Percentiles rank a stretch among this genome's conserved stretches.
phyloP scores from a whole-genome alignment of 2,113 vertebrate genomes.

The Columbina picui region DNA sequence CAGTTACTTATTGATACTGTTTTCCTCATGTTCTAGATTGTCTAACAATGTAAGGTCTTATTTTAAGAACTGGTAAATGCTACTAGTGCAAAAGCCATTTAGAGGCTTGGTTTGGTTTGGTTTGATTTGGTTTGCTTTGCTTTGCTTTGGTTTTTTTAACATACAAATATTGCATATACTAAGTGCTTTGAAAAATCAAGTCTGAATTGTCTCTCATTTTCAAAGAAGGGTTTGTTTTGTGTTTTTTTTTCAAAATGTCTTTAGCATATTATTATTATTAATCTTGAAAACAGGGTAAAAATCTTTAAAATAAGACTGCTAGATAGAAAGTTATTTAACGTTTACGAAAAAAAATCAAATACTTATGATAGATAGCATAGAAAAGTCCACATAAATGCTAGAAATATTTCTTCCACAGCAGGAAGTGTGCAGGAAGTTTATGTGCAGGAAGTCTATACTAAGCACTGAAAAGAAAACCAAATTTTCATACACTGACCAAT shows the following conservation, averaged over 20 bases:
- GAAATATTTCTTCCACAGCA: not conserved
- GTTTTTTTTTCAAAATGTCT: not conserved
- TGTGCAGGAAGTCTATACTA: not conserved
- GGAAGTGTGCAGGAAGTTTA: not conserved
- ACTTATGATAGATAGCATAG: not conserved
- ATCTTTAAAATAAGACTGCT: not conserved
- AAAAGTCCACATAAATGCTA: not conserved
- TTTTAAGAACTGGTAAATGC: not conserved
- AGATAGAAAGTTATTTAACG: not conserved
- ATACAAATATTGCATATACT: accelerated
- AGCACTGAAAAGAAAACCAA: not conserved
- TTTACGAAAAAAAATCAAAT: not conserved
- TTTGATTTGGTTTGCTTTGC: too few species aligned
- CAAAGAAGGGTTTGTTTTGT: not conserved
- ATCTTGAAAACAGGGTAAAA: not conserved
- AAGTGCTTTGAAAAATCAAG: not conserved
- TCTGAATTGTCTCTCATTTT: not conserved
- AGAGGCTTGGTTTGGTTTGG: not conserved
- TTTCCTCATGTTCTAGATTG: not conserved
- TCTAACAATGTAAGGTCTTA: not conserved
- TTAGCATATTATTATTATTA: not conserved
- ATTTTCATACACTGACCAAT: not conserved
- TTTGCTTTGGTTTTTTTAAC: too few species aligned
- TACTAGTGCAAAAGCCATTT: not conserved
- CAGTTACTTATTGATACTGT: not conserved